Base-by-base conservation (phyloP, 2,113 vertebrate genomes). In the Agapornis roseicollis region DNA sequence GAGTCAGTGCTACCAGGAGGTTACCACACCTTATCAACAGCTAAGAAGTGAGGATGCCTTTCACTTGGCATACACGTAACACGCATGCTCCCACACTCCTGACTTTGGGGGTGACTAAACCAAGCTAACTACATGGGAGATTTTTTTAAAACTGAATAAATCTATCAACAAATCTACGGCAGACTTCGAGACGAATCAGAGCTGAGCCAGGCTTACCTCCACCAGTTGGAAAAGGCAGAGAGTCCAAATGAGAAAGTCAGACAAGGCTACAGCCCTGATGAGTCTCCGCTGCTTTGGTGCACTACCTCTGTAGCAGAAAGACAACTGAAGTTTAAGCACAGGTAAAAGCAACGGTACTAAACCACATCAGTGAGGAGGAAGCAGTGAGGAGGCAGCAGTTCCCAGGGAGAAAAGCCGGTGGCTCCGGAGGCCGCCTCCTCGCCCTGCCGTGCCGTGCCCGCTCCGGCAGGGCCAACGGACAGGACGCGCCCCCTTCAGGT, bases 401-500 rank as follows among this genome's bases (percentile, higher is more conserved):
- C 35, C 44, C 56, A 35, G 20, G 8, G 10, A 63, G 66, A 60
- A 37, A 35, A 44, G 28, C 10, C 50, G 20, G 42, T 9, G 2
- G 7, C 63, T 18, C 3, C n/a, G 39, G 52, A 66, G 46, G 69
- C 39, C 4, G 1, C 18, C 24, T 49, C 49, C 37, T 65, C 0
- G 0, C 27, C n/a, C 13, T 41, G 41, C 41, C 52, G 52, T 5
- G 50, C 50, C 16, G 27, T 19, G 13, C 33, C 55, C 3, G 4
- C 16, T 0, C 3, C 0, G 0, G 46, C 64, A 35, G 17, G 18
- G 44, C 27, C 10, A 4, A 25, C 6, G 23, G 28, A 44, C 15
- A 8, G 7, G 15, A 13, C 3, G 1, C 0, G 0, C 3, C 33
- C 10, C 10, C 31, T 13, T 49, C 33, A 33, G 33, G 23, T 2